Conservation (phyloP, 1,140 invertebrate genomes). For the Drosophila persimilis region DNA sequence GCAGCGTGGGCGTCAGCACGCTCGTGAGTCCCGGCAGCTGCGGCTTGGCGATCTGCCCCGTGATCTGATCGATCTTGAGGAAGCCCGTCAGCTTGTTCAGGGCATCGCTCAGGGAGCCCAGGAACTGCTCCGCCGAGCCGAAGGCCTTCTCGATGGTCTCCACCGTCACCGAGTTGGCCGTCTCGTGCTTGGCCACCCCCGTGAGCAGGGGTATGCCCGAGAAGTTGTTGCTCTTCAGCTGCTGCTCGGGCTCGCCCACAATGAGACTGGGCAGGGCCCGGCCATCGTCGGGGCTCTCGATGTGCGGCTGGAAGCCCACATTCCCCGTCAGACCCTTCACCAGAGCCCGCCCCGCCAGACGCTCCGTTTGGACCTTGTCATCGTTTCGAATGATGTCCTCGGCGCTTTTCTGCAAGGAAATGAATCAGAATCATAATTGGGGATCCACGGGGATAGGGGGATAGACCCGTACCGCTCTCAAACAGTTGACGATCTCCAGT, state of each 20-base stretch:
- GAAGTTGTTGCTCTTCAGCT: conserved; percentile 84
- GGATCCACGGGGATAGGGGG: no score
- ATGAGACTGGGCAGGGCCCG: conserved; percentile 86
- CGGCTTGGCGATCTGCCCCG: conserved; percentile 70
- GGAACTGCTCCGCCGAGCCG: conserved; percentile 68
- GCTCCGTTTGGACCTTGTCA: conserved; percentile 83
- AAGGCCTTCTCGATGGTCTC: conserved; percentile 64
- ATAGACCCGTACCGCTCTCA: conserved; percentile 81
- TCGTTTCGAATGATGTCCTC: conserved; percentile 82
- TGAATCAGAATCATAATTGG: not conserved
- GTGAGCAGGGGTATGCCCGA: conserved; percentile 87
- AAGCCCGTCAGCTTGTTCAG: conserved; percentile 62
- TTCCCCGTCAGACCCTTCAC: conserved; percentile 83
- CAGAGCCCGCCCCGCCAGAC: conserved; percentile 83
- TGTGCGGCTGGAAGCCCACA: conserved; percentile 85
- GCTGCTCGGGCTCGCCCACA: conserved; percentile 84
- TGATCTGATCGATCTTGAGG: conserved; percentile 67
- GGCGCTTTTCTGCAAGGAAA: conserved; percentile 65
- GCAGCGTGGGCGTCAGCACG: conserved; percentile 62
- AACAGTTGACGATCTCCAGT: conserved; percentile 85
- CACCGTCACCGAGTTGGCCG: conserved; percentile 83
- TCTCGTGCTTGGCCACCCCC: conserved; percentile 89
- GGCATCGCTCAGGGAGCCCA: conserved; percentile 59
- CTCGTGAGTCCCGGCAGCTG: conserved; percentile 59
- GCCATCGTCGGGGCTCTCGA: conserved; percentile 86